Evolutionary conservation across 2,888 invertebrate species (phyloP).

Genomic region (Mimas tiliae): DNA sequence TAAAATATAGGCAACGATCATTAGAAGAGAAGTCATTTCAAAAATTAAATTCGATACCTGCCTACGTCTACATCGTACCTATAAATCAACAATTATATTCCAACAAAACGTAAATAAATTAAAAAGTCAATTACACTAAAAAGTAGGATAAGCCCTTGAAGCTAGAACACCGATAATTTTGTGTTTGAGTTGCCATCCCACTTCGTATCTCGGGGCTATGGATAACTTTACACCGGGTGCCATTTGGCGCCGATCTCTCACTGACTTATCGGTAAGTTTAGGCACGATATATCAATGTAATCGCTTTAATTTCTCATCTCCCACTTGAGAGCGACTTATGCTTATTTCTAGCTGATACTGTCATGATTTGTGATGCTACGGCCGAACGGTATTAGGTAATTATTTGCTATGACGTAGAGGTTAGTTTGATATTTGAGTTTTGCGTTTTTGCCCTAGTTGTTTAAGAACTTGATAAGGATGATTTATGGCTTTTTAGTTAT

Average conservation of each 20-base stretch:
- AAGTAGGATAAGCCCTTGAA: conserved; percentile 32
- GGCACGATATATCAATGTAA: conserved; percentile 82
- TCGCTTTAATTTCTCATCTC: conserved; percentile 84
- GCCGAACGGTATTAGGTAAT: conserved; percentile 4
- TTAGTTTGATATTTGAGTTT: neutral
- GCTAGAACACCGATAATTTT: conserved; percentile 52
- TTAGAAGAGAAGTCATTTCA: no score
- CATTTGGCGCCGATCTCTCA: conserved; percentile 78
- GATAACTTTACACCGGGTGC: conserved; percentile 79
- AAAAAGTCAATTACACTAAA: conserved; percentile 2
- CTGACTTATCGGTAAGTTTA: conserved; percentile 83
- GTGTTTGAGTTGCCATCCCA: conserved; percentile 48
- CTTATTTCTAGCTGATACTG: conserved; percentile 70
- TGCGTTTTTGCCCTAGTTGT: neutral
- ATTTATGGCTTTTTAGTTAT: neutral
- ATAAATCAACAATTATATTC: no score
- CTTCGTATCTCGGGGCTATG: conserved; percentile 63
- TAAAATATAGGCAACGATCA: no score
- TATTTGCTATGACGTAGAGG: conserved; percentile 10
- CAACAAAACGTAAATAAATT: conserved; percentile 4
- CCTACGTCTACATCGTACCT: no score
- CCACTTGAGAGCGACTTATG: conserved; percentile 72
- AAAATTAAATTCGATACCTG: no score
- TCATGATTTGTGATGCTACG: conserved; percentile 51
- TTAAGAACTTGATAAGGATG: neutral